phyloP scores from a whole-genome alignment of 2,888 invertebrate species.

The Capitulum mitella region DNA sequence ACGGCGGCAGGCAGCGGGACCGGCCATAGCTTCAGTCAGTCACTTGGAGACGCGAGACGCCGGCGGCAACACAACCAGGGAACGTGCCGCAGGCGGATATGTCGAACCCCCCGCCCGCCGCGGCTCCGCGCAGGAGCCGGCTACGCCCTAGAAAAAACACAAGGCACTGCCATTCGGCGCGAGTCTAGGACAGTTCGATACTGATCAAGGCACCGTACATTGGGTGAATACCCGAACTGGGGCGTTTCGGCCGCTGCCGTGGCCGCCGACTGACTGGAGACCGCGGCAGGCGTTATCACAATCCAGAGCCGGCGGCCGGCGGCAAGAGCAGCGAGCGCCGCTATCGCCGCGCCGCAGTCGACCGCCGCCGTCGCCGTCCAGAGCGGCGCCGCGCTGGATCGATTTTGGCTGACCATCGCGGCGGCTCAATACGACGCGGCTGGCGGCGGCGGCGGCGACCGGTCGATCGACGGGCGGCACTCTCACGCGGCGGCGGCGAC shows the following conservation, averaged over 20 bases:
- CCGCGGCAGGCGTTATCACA: background rate
- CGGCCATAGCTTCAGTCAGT: no score
- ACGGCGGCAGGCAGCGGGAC: no score
- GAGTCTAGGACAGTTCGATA: background rate
- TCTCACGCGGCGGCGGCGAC: no score
- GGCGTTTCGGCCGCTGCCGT: background rate
- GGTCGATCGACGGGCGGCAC: background rate
- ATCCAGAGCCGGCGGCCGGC: background rate
- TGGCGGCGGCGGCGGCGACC: background rate
- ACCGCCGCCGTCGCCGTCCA: background rate
- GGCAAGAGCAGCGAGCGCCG: background rate
- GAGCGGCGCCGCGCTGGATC: background rate
- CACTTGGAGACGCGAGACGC: no score
- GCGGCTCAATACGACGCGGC: background rate
- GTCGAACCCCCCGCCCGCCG: no score
- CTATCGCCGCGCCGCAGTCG: background rate
- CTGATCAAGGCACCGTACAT: conserved; percentile 1
- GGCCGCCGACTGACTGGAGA: background rate
- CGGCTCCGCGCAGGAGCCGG: no score
- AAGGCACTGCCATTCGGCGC: background rate
- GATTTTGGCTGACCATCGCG: background rate
- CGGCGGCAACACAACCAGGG: no score
- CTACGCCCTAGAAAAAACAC: background rate
- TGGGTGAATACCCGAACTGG: background rate
- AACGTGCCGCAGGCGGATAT: no score